Evolutionary conservation across 2,797 vertebrate species (phyloP).

Genomic region (Uromys caudimaculatus): DNA sequence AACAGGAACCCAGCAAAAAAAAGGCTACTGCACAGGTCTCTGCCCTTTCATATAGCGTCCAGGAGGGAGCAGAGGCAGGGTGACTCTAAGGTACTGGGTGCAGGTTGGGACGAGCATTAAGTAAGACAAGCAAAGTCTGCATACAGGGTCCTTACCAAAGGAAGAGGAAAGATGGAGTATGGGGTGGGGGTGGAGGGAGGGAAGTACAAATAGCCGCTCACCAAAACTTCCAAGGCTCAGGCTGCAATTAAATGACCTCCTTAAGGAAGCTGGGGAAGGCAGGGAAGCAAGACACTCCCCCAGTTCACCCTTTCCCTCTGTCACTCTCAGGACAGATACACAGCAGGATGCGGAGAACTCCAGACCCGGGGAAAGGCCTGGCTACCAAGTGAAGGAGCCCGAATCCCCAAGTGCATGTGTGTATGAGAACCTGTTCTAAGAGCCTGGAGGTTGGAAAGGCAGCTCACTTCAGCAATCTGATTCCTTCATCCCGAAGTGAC

Average conservation of each 20-base stretch:
- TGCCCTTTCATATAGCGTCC: background rate
- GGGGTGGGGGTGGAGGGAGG: background rate
- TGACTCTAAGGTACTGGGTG: background rate
- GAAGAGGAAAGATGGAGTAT: background rate
- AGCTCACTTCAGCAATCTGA: background rate
- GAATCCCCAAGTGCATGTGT: background rate
- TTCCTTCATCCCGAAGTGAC: no score
- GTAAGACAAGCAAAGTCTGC: rapidly evolving
- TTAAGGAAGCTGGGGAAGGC: background rate
- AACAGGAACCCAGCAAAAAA: background rate
- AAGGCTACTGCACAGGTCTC: background rate
- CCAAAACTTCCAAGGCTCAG: background rate
- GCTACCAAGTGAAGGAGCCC: background rate
- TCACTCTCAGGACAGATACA: background rate
- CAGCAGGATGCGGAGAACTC: background rate
- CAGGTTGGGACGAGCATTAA: no score
- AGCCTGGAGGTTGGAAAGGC: background rate
- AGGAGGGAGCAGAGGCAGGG: background rate
- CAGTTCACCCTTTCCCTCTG: background rate
- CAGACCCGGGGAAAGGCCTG: background rate
- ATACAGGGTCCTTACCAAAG: no score
- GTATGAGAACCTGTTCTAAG: background rate
- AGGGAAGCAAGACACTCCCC: no score
- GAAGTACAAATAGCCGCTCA: background rate
- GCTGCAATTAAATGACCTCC: background rate